Evolutionary conservation across 1,140 invertebrate genomes (phyloP), one percentile per base, ranked within the genome.

Genomic region (Spodoptera litura): DNA sequence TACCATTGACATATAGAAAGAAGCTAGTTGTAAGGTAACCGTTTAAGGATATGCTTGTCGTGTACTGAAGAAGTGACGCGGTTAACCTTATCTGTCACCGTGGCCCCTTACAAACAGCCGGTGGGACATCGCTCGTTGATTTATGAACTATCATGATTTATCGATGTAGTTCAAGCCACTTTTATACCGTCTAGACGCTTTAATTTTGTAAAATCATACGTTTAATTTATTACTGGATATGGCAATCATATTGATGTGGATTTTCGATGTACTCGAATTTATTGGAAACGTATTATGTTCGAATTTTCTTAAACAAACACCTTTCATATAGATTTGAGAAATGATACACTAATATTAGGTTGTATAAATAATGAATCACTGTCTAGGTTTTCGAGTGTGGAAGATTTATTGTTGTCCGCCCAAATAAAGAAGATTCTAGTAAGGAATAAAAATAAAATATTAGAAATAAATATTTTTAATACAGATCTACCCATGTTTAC

Each of bases 1-100:
- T 84, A 83, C 81, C 83, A 81, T 70, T 85, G 79, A 82, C 86
- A 84, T 80, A 79, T 77, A 78, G 73, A 82, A 72, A 70, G 62
- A 53, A 58, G 53, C 49, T 66, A 52, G 58, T 77, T 25, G 61
- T 58, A 56, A n/a, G 58, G 10, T 58, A 35, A 66, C 62, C 74
- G 31, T 68, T 77, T 77, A 77, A 77, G 74, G 52, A n/a, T 64
- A 53, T 76, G 51, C 49, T 25, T 13, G 53, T 75, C 73, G 44
- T 56, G 27, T 38, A 70, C 71, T 61, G 51, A 64, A 76, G 73
- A 53, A 53, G 31, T 76, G 81, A 82, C 73, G 73, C 78, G 78
- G 81, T 70, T 66, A 79, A 66, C 81, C 74, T 82, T 82, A 82
- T 82, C 73, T 59, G 74, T 77, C 73, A 59, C 8, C 27, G 15